Conservation (phyloP, 2,888 invertebrate species). For the Serrognathus titanus region DNA sequence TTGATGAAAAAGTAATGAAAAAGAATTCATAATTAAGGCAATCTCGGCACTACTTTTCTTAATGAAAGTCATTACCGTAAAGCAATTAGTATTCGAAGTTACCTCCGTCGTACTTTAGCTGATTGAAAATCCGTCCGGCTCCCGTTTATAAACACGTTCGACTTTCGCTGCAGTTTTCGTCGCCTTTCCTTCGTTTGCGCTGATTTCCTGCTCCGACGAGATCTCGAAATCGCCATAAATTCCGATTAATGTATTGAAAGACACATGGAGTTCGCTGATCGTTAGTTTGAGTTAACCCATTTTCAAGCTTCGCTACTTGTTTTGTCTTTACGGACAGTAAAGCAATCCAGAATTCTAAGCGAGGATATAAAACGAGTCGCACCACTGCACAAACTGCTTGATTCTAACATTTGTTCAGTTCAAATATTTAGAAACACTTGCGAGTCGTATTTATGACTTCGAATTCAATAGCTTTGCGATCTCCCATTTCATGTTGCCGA, state of each 20-base stretch:
- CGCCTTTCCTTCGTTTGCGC: too few species aligned
- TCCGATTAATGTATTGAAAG: neutral
- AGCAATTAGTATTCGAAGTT: constrained; percentile 3
- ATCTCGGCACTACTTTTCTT: neutral
- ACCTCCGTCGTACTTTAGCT: neutral
- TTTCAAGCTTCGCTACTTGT: constrained; percentile 3
- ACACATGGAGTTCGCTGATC: constrained; percentile 1
- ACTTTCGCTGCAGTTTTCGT: too few species aligned
- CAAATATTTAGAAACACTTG: too few species aligned
- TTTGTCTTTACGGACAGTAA: neutral
- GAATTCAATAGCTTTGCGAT: too few species aligned
- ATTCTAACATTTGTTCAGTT: too few species aligned
- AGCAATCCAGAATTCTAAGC: constrained; percentile 5
- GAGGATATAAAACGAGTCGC: constrained; percentile 5
- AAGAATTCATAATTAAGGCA: neutral
- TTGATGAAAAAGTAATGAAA: neutral
- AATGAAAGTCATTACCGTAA: constrained; percentile 3
- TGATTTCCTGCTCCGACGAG: too few species aligned
- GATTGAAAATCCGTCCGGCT: neutral
- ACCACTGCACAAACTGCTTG: neutral
- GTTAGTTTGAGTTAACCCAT: constrained; percentile 9
- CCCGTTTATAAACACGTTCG: too few species aligned
- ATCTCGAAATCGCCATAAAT: neutral
- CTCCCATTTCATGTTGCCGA: too few species aligned
- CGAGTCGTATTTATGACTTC: too few species aligned